Evolutionary conservation across 2,888 invertebrate genomes (phyloP).

Genomic region (Mythimna loreyi): DNA sequence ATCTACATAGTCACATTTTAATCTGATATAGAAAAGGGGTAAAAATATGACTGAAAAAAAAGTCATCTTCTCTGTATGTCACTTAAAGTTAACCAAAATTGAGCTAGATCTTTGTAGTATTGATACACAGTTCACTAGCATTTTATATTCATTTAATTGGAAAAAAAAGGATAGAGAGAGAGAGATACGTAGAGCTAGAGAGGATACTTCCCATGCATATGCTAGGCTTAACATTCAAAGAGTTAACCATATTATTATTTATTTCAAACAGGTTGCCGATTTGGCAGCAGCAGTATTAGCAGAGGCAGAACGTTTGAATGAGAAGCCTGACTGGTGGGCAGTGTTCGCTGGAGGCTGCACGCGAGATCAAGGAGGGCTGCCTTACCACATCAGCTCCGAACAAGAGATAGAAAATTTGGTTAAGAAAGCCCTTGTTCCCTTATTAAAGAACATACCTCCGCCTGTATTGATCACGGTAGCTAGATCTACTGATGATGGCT

Average conservation of each 20-base stretch:
- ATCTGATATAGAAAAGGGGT: no score
- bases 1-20: no score
- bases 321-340: constrained; percentile 94
- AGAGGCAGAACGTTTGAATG: constrained; percentile 90
- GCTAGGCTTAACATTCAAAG: no score
- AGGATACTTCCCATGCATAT: no score
- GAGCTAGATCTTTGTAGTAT: no score
- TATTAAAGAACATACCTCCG: constrained; percentile 91
- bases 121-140: no score
- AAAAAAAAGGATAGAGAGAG: no score
- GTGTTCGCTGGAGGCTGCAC: constrained; percentile 97
- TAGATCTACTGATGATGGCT: constrained; percentile 96
- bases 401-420: constrained; percentile 93
- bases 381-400: constrained; percentile 94
- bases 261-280: constrained; percentile 79
- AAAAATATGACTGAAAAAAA: no score
- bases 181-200: no score
- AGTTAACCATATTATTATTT: neutral
- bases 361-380: constrained; percentile 95
- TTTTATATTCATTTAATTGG: no score
- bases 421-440: constrained; percentile 88
- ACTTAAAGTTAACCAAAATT: no score
- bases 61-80: no score
- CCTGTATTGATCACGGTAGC: constrained; percentile 94
- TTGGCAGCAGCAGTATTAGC: constrained; percentile 86